Conservation (phyloP, 2,113 vertebrate genomes). For the Sinocyclocheilus anshuiensis region DNA sequence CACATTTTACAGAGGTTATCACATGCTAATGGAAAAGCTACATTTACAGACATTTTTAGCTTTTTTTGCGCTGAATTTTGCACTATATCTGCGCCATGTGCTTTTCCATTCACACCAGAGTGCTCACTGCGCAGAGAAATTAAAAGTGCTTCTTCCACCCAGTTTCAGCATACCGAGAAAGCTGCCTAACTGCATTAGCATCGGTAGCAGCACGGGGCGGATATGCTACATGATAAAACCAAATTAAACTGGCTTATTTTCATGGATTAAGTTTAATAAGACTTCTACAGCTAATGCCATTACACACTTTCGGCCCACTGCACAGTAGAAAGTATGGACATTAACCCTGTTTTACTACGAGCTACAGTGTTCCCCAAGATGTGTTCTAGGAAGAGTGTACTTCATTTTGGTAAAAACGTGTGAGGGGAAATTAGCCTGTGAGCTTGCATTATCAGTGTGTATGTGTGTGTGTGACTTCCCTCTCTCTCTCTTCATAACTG, state of each 20-base stretch:
- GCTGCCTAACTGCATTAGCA: conserved; percentile 41
- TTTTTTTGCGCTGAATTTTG: not conserved
- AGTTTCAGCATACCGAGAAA: not conserved
- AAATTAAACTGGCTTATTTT: conserved; percentile 39
- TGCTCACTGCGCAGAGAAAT: conserved; percentile 1
- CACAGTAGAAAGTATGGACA: conserved; percentile 32
- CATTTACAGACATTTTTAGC: not conserved
- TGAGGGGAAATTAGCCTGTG: not conserved
- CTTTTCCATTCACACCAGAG: not conserved
- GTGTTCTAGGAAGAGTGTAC: not conserved
- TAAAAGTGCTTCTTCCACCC: not conserved
- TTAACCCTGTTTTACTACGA: not conserved
- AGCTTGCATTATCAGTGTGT: not conserved
- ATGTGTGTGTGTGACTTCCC: not conserved
- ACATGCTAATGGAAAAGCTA: not conserved
- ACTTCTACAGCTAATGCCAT: conserved; percentile 38
- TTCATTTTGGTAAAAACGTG: conserved; percentile 1
- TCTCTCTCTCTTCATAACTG: not conserved
- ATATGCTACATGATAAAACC: conserved; percentile 32
- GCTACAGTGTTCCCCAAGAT: not conserved
- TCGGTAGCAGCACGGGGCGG: conserved; percentile 20
- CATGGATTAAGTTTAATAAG: conserved; percentile 49
- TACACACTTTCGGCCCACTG: conserved; percentile 30
- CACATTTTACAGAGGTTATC: not conserved
- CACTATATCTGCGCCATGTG: not conserved